A percentile compares a stretch with the other conserved stretches of the same genome.
Evolutionary conservation across 2,113 vertebrate genomes (phyloP).

Genomic region (Gymnarchus niloticus): DNA sequence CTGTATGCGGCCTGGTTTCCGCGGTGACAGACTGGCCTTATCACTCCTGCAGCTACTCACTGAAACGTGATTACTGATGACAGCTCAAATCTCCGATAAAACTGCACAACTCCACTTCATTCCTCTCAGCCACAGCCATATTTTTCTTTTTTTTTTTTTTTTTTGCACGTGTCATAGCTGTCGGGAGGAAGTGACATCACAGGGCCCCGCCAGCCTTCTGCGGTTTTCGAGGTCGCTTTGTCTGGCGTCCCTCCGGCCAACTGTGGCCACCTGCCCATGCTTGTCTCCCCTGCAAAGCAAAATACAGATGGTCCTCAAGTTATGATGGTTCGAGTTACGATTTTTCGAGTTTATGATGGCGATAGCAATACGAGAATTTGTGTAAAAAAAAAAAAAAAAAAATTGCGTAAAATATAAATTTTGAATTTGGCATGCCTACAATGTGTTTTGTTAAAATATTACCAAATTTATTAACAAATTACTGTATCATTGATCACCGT

Average conservation of each 20-base stretch:
- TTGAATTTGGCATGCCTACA: too few relatives aligned
- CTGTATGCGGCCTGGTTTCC: constrained; percentile 51
- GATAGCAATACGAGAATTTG: too few relatives aligned
- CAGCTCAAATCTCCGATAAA: constrained; percentile 65
- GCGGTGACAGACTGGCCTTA: constrained; percentile 61
- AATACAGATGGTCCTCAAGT: too few relatives aligned
- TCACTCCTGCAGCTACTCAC: constrained; percentile 52
- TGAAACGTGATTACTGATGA: constrained; percentile 64
- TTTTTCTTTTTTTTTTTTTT: constrained; percentile 45
- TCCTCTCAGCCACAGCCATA: background rate
- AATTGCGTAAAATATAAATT: too few relatives aligned
- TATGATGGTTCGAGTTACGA: too few relatives aligned
- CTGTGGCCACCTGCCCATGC: constrained; percentile 52
- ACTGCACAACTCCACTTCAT: constrained; percentile 50
- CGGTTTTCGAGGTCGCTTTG: constrained; percentile 63
- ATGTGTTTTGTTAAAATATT: too few relatives aligned
- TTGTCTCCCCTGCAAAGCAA: constrained; percentile 36
- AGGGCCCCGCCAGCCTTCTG: constrained; percentile 55
- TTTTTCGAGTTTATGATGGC: too few relatives aligned
- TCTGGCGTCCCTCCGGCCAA: constrained; percentile 63
- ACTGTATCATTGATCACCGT: too few relatives aligned
- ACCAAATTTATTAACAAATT: too few relatives aligned
- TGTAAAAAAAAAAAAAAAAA: too few relatives aligned
- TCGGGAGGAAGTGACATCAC: constrained; percentile 66
- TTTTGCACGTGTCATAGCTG: constrained; percentile 58